Percentiles rank a stretch among this genome's conserved stretches.
Conservation (phyloP, 2,888 invertebrate species). For the Cheilosia pagana region DNA sequence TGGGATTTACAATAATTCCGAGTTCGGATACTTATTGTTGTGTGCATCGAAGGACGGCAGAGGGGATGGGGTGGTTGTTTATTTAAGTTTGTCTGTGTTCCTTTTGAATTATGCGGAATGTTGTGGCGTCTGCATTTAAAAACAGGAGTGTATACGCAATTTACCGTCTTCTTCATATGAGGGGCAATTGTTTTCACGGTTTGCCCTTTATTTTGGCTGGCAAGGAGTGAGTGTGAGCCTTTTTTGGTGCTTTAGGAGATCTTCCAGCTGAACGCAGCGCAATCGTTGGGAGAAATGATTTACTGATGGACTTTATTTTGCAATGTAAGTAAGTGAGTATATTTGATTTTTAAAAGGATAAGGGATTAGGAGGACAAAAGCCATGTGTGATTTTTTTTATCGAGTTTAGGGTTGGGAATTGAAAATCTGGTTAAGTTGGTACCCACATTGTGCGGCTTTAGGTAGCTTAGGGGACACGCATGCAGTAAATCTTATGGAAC, state of each 20-base stretch:
- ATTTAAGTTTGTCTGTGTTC: slow-evolving; percentile 27
- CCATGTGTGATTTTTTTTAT: slow-evolving; percentile 36
- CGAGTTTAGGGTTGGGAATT: slow-evolving; percentile 31
- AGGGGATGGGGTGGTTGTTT: slow-evolving; percentile 4
- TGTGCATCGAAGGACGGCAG: slow-evolving; percentile 7
- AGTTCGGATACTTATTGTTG: slow-evolving; percentile 63
- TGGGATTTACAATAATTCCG: slow-evolving; percentile 75
- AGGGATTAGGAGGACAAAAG: background rate
- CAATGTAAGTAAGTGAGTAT: background rate
- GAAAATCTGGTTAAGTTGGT: slow-evolving; percentile 13
- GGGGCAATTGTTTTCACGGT: slow-evolving; percentile 70
- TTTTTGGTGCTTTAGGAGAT: slow-evolving; percentile 46
- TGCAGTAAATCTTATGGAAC: too few species aligned
- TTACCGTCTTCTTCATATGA: slow-evolving; percentile 66
- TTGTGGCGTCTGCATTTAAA: slow-evolving; percentile 71
- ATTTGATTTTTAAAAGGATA: background rate
- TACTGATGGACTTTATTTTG: slow-evolving; percentile 49
- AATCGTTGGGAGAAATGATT: slow-evolving; percentile 56
- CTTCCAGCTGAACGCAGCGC: slow-evolving; percentile 37
- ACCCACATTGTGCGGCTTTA: slow-evolving; percentile 20
- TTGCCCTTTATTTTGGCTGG: slow-evolving; percentile 49
- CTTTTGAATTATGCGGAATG: slow-evolving; percentile 67
- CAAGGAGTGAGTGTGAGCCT: background rate
- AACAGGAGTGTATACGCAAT: slow-evolving; percentile 48
- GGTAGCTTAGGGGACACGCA: background rate